Base-by-base conservation (phyloP, 2,113 vertebrate genomes). In the Aphelocoma coerulescens region DNA sequence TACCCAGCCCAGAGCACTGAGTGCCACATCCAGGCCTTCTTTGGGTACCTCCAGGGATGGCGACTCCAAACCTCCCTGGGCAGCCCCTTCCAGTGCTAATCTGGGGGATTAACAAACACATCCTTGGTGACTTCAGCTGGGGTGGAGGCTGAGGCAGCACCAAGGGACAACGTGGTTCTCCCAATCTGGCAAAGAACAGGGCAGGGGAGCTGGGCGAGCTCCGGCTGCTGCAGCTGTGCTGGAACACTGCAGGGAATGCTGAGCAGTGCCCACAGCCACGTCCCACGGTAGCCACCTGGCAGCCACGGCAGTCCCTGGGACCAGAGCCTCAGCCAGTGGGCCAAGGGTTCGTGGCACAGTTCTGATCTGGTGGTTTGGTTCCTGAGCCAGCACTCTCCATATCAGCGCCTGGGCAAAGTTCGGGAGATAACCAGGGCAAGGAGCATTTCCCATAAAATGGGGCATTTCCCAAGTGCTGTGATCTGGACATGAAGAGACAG, bases 141-240 rank as follows among this genome's bases (percentile, higher is more conserved):
- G 1, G 3, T 7, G 41, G n/a, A 37, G 9, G 37, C 55, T 14
- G 35, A 43, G 51, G 35, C 13, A 17, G 61, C 3, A 33, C 20
- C 16, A 27, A 48, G 48, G 15, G 37, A 21, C 21, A 28, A 0
- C 0, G 0, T 1, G 44, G 33, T 2, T 39, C 35, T 54, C 52
- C 4, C 16, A 41, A 33, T 24, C 35, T 23, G 41, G 32, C 37
- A 63, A 17, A 48, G 35, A 1, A 1, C 23, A 58, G 75, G 28
- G 16, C 8, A 30, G 69, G 21, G 59, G 33, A 16, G 24, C 4
- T 0, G 39, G 58, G 48, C 0, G 1, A 28, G 67, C 66, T 67
- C 22, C 0, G 2, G 22, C 55, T 9, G 27, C 49, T 10, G 0
- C 24, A 10, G 69, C 71, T 8, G 4, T 20, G 44, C 44, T 39